Percentiles rank a stretch among this genome's conserved stretches.
phyloP scores from a whole-genome alignment of 2,888 invertebrate genomes.

The Aethes cnicana region DNA sequence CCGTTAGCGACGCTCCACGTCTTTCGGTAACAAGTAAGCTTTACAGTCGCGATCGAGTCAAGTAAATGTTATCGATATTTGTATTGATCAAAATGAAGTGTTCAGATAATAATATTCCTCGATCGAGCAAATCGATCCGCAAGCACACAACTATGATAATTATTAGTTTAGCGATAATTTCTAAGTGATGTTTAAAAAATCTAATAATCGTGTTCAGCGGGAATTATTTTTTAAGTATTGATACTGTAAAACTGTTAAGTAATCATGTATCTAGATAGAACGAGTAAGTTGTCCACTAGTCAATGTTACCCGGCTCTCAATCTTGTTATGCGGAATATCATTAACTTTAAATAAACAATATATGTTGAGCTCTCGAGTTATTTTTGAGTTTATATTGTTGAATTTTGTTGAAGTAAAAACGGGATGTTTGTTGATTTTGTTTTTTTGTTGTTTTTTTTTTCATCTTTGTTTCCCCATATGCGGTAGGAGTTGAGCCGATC shows the following conservation, averaged over 20 bases:
- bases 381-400: slow-evolving; percentile 72
- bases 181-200: slow-evolving; percentile 74
- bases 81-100: slow-evolving; percentile 73
- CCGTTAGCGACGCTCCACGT: slow-evolving; percentile 66
- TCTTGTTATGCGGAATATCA: slow-evolving; percentile 73
- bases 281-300: slow-evolving; percentile 77
- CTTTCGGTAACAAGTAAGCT: slow-evolving; percentile 61
- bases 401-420: slow-evolving; percentile 65
- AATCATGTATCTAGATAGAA: slow-evolving; percentile 77
- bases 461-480: slow-evolving; percentile 56
- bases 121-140: slow-evolving; percentile 46
- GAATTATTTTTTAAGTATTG: slow-evolving; percentile 77
- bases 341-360: slow-evolving; percentile 55
- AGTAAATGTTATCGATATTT: slow-evolving; percentile 57
- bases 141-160: slow-evolving; percentile 75
- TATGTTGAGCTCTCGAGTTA: slow-evolving; percentile 68
- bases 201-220: slow-evolving; percentile 77
- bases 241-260: slow-evolving; percentile 78
- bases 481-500: slow-evolving; percentile 68
- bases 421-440: slow-evolving; percentile 52
- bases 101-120: slow-evolving; percentile 69
- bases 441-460: slow-evolving; percentile 58
- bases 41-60: slow-evolving; percentile 67
- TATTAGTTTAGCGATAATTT: slow-evolving; percentile 74
- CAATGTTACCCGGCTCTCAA: slow-evolving; percentile 74